Percentiles rank a stretch among this genome's conserved stretches.
Evolutionary conservation across 2,113 vertebrate genomes (phyloP).

Genomic region (Lycaon pictus): DNA sequence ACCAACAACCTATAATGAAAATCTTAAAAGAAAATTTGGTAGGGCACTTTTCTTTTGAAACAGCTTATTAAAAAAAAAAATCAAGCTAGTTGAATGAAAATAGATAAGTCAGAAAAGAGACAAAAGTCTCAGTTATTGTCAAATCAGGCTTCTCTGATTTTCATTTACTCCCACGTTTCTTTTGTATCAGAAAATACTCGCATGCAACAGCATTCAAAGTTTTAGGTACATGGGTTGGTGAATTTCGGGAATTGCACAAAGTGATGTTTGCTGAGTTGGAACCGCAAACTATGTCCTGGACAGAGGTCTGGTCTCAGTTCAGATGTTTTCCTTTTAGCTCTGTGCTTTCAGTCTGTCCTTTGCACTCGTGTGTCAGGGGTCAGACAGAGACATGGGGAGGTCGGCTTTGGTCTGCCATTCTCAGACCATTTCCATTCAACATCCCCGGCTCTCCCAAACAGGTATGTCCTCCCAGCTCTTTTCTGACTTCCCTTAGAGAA

Average conservation of each 20-base stretch:
- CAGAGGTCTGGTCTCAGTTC: background rate
- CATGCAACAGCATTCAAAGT: rapidly evolving
- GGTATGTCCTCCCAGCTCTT: background rate
- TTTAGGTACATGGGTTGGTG: rapidly evolving
- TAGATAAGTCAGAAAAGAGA: background rate
- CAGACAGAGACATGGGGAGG: background rate
- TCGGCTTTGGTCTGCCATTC: background rate
- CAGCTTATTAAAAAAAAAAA: background rate
- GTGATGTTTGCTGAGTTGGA: background rate
- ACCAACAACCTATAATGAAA: background rate
- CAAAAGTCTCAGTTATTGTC: background rate
- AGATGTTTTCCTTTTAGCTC: background rate
- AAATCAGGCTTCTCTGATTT: background rate
- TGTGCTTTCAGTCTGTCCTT: background rate
- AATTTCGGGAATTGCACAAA: background rate
- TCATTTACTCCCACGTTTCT: background rate
- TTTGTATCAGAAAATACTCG: background rate
- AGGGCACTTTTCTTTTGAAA: background rate
- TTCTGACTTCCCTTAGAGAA: background rate
- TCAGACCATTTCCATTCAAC: background rate
- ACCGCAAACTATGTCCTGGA: background rate
- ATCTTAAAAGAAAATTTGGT: background rate
- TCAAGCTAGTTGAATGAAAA: background rate
- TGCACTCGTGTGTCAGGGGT: rapidly evolving
- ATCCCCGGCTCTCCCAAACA: background rate